Conservation (phyloP, 1,140 invertebrate species). For the Onthophagus taurus region DNA sequence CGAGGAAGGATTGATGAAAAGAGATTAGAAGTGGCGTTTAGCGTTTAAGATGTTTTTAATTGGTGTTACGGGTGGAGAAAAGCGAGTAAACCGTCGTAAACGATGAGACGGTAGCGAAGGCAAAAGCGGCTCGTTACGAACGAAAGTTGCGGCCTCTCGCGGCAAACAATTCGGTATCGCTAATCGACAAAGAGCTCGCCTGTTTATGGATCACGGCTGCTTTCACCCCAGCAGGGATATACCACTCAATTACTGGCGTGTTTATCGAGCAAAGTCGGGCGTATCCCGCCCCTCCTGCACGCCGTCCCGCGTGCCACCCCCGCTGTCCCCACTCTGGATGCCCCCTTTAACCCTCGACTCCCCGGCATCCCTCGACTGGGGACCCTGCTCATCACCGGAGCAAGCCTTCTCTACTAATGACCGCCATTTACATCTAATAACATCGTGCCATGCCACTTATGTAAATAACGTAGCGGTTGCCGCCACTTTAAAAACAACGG, state of each 20-base stretch:
- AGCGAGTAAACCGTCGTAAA: too few species aligned
- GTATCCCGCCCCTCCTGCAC: slow-evolving; percentile 7
- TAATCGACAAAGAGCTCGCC: slow-evolving; percentile 14
- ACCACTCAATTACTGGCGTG: slow-evolving; percentile 28
- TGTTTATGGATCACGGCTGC: slow-evolving; percentile 14
- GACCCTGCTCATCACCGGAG: slow-evolving; percentile 15
- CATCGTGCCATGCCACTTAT: slow-evolving; percentile 19
- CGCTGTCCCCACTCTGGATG: background rate
- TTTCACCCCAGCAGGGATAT: slow-evolving; percentile 22
- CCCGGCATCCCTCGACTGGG: slow-evolving; percentile 3
- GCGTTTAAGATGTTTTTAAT: too few species aligned
- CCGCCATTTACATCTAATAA: slow-evolving; percentile 26
- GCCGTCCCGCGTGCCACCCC: slow-evolving; percentile 7
- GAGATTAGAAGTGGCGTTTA: too few species aligned
- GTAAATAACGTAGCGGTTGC: slow-evolving; percentile 7
- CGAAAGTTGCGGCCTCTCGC: slow-evolving; percentile 14
- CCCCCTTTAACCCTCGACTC: background rate
- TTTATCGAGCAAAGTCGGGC: slow-evolving; percentile 22
- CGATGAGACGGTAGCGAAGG: too few species aligned
- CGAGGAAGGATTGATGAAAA: too few species aligned
- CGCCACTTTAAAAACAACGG: slow-evolving; percentile 1
- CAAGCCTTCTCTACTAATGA: too few species aligned
- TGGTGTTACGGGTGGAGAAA: too few species aligned
- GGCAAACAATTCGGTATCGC: slow-evolving; percentile 14
- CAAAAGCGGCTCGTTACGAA: slow-evolving; percentile 11